phyloP scores from a whole-genome alignment of 2,797 vertebrate species.

The Halcyon chelicuti region DNA sequence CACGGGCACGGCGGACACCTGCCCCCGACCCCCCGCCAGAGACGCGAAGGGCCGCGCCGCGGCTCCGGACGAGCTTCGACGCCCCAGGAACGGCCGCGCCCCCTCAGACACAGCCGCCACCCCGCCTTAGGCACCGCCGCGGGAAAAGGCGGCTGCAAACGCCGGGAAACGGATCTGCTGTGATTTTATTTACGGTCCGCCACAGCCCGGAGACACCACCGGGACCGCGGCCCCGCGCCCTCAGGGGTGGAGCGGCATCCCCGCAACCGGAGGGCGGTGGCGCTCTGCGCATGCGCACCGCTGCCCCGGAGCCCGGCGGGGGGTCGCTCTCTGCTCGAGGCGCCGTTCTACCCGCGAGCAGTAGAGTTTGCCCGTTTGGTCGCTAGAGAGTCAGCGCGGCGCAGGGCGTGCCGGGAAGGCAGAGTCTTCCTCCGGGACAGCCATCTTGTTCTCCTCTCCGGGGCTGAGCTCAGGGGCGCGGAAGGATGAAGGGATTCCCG shows the following conservation, averaged over 20 bases:
- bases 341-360: not conserved
- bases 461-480: not conserved
- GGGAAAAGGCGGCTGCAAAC: not conserved
- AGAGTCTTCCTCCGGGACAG: not conserved
- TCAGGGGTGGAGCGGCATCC: rapidly evolving
- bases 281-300: not conserved
- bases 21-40: rapidly evolving
- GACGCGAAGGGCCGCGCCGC: not conserved
- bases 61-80: no score
- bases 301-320: rapidly evolving
- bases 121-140: not conserved
- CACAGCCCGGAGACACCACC: rapidly evolving
- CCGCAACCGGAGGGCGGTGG: rapidly evolving
- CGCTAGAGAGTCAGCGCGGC: not conserved
- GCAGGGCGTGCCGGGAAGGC: constrained; percentile 19
- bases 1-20: not conserved
- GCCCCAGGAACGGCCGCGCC: no score
- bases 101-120: no score
- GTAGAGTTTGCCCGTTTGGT: not conserved
- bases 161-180: rapidly evolving
- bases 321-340: not conserved
- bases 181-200: rapidly evolving
- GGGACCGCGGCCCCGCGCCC: rapidly evolving
- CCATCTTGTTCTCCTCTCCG: not conserved
- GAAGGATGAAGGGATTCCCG: constrained; percentile 16